Evolutionary conservation across 2,888 invertebrate species (phyloP), one percentile per base, ranked within the genome.

Genomic region (Drosophila percnosoma): DNA sequence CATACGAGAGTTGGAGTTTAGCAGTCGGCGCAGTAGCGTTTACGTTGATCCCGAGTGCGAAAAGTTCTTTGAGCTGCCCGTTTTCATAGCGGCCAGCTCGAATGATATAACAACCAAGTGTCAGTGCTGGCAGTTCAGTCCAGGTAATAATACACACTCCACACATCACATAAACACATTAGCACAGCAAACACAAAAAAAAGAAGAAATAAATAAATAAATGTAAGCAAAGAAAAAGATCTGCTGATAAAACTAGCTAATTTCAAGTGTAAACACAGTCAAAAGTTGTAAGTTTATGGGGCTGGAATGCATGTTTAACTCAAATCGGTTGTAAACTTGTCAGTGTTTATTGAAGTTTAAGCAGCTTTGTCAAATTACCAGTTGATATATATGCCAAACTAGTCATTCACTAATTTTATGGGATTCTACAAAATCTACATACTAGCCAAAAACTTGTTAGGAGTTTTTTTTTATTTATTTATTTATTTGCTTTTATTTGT

Each of bases 1-100:
- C 69, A 84, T 93, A 68, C 91, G 92, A 75, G 93, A 93, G 73
- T 85, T 93, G 78, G 93, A 93, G 78, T 92, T 92, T 66, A 91
- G 90, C 77, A 93, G 92, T 77, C 92, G 93, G 13, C 93, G 93
- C 57, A 92, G 93, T 78, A 93, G 93, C 82, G 90, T 92, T 82
- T 93, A 93, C 78, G 93, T 93, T 61, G 93, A 93, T 92, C 93
- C 93, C 70, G 93, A 93, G 75, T 93, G 93, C 78, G 93, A 93
- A 67, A 93, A 93, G 76, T 92, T 93, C 81, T 93, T 92, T 75
- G 93, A 93, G 83, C 80, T 93, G 81, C 93, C 93, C 59, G 82
- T 91, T 5, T 92, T 91, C 71, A 91, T 93, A 64, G 90, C 90
- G 67, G 93, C 92, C 68, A 93, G 93, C 82, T 90, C 92, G 55